Percentiles rank a stretch among this genome's conserved stretches.
Conservation (phyloP, 2,113 vertebrate genomes). For the Propithecus coquereli region DNA sequence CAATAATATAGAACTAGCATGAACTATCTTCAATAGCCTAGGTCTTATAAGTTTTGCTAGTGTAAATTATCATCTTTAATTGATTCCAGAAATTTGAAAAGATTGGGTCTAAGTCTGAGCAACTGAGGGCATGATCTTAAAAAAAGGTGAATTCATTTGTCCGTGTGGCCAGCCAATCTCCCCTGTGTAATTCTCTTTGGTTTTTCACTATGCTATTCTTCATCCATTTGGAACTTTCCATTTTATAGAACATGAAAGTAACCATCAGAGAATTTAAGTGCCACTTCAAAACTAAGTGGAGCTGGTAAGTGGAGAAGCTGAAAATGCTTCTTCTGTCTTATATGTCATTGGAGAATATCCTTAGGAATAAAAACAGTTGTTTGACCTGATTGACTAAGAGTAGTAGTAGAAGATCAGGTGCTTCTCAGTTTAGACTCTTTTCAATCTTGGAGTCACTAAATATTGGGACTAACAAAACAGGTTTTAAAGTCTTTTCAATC, state of each 20-base stretch:
- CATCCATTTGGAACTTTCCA: neutral
- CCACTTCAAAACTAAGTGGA: neutral
- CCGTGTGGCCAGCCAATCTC: neutral
- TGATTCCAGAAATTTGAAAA: neutral
- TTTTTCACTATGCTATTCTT: neutral
- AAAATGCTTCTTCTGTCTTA: neutral
- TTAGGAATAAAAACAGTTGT: neutral
- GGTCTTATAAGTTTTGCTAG: neutral
- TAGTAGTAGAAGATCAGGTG: neutral
- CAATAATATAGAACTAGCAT: neutral
- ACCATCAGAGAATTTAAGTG: neutral
- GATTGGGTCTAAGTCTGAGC: neutral
- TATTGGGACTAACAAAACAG: too few species aligned
- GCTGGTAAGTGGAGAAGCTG: neutral
- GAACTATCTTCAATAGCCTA: neutral
- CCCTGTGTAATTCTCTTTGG: neutral
- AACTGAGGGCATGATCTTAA: neutral
- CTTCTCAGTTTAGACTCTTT: neutral
- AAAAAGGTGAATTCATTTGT: neutral
- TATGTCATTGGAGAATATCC: neutral
- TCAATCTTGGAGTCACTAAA: neutral
- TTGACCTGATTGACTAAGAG: neutral
- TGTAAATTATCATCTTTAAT: neutral
- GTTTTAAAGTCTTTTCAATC: too few species aligned
- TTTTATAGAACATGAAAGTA: neutral